Base-by-base conservation (phyloP, 2,113 vertebrate genomes). In the Pipa parva region DNA sequence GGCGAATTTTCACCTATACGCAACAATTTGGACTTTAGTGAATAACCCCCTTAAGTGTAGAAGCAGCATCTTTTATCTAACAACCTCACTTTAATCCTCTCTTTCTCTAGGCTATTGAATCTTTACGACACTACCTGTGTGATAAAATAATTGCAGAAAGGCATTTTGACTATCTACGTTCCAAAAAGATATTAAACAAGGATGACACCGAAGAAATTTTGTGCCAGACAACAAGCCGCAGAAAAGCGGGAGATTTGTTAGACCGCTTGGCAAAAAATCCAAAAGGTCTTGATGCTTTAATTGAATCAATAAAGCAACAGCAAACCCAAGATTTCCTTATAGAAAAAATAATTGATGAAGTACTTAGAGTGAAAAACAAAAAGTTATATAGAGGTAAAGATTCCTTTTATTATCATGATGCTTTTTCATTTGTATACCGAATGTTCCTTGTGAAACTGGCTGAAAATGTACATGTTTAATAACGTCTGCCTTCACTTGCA, bases 131-230 rank as follows among this genome's bases (percentile, higher is more conserved):
- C 17, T 97, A 95, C 77, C 84, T 99, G 46, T 95, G 94, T 63
- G 91, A 93, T 37, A 98, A 94, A 83, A 94, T 99, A 76, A 89
- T 93, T 69, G 97, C 95, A 0, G 93, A 96, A 55, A 92, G 95
- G 66, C 97, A 99, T 74, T 94, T 96, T 37, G 95, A 99, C 82
- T 97, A 89, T 77, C 84, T 99, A 0, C 93, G 97, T 22, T 93
- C 95, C 2, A 92, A 90, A 73, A 90, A 92, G 85, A 94, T 99
- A 76, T 84, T 99, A 68, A 95, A 91, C 1, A 85, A 92, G 71
- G 97, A 99, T 31, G 97, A 99, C 21, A 90, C 94, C 0, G 95
- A 99, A 81, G 95, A 99, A 74, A 97, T 99, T 80, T 89, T 86
- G 83, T 92, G 92, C 77, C 84, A 88, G 79, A 88, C 83, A 67